Conservation (phyloP, 2,113 vertebrate genomes). For the Acrocephalus kingi region DNA sequence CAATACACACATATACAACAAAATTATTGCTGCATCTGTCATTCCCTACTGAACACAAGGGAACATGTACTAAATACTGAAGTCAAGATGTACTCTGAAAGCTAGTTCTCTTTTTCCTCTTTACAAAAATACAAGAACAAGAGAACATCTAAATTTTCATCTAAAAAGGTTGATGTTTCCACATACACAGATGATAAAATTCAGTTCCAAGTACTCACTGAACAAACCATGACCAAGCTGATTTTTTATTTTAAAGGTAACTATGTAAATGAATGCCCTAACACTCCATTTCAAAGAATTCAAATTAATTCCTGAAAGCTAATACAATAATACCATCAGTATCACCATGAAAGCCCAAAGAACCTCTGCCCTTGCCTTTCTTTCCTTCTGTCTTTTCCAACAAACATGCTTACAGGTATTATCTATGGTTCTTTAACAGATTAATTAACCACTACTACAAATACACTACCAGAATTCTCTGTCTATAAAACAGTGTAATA, state of each 20-base stretch:
- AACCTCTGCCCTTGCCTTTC: background rate
- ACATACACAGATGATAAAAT: background rate
- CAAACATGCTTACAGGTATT: background rate
- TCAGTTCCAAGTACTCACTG: background rate
- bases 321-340: background rate
- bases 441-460: background rate
- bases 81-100: background rate
- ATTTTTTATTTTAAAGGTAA: background rate
- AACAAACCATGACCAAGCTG: background rate
- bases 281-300: background rate
- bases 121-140: background rate
- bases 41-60: background rate
- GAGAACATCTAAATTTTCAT: background rate
- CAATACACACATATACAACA: background rate
- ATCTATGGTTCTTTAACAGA: background rate
- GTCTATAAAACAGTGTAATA: background rate
- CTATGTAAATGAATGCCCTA: background rate
- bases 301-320: background rate
- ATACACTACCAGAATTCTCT: background rate
- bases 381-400: background rate
- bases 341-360: background rate
- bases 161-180: background rate
- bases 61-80: background rate
- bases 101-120: background rate
- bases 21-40: background rate